Evolutionary conservation across 2,888 invertebrate genomes (phyloP), one percentile per base, ranked within the genome.

Genomic region (Macrosoma leucophasiata): DNA sequence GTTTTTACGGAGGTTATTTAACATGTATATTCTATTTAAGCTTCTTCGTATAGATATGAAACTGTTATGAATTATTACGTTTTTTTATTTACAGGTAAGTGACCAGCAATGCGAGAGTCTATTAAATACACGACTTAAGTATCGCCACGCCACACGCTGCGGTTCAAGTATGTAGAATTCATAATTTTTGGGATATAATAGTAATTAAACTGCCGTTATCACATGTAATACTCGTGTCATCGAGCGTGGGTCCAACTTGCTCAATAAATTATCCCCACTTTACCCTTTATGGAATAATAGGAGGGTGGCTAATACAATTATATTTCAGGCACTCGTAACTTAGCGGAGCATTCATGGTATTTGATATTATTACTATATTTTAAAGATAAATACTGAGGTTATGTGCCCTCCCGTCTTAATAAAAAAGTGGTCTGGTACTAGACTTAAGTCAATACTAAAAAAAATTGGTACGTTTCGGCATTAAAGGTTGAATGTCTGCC

Each of bases 221-320:
- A 49, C 54, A 39, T 49, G 52, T 58, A 59, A 60, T 62, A 62
- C 61, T 61, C 58, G 49, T 56, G 56, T 58, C 50, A 57, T 54
- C 51, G 44, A 57, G 64, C n/a, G n/a, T 54, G 60, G 62, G 57
- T n/a, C 56, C 50, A 74, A 76, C 68, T 77, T 72, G 46, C 48
- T 48, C 62, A 63, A 79, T 81, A 79, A 81, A 81, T 81, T 64
- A 56, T 58, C 50, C 54, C 64, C 70, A n/a, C 73, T 74, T 73
- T 64, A 70, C 76, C 76, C 72, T 72, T 77, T 73, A 76, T 75
- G 67, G 66, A 69, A 72, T 74, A 70, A 67, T 66, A 61, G 63
- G 62, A 64, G 61, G 72, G 71, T 66, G 56, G 41, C 61, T 61
- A 52, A 62, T 52, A 58, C 63, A 63, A 78, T 76, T 78, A 77